phyloP scores from a whole-genome alignment of 2,888 invertebrate species.

The Ichneumon xanthorius region DNA sequence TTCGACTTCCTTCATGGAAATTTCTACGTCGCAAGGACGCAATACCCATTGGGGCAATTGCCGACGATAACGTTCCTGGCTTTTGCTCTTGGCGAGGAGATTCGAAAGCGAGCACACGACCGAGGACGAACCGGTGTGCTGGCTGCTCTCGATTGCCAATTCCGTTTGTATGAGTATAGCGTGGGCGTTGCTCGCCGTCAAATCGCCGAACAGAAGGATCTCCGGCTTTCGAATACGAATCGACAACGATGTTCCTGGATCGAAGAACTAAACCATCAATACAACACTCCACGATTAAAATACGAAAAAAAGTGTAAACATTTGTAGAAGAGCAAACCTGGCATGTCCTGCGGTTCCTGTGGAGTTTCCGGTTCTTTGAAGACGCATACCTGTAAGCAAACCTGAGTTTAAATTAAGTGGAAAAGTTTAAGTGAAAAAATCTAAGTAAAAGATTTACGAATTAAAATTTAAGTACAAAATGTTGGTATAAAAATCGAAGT shows the following conservation, averaged over 20 bases:
- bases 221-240: slow-evolving; percentile 92
- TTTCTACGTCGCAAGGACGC: slow-evolving; percentile 90
- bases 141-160: slow-evolving; percentile 89
- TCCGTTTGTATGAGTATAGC: slow-evolving; percentile 90
- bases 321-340: slow-evolving; percentile 33
- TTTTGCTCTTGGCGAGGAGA: slow-evolving; percentile 88
- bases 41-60: slow-evolving; percentile 87
- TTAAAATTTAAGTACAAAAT: not conserved
- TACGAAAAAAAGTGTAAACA: not conserved
- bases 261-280: not conserved
- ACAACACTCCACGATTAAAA: not conserved
- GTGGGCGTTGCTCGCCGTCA: slow-evolving; percentile 88
- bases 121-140: slow-evolving; percentile 88
- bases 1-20: slow-evolving; percentile 88
- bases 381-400: slow-evolving; percentile 48
- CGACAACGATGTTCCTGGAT: slow-evolving; percentile 89
- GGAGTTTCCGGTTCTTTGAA: slow-evolving; percentile 36
- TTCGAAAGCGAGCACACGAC: slow-evolving; percentile 88
- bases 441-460: too few species aligned
- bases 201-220: slow-evolving; percentile 90
- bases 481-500: too few species aligned
- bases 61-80: slow-evolving; percentile 86
- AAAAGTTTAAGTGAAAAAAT: not conserved
- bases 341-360: slow-evolving; percentile 50
- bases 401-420: not conserved